Conservation (phyloP, 2,113 vertebrate genomes). For the Myiozetetes cayanensis region DNA sequence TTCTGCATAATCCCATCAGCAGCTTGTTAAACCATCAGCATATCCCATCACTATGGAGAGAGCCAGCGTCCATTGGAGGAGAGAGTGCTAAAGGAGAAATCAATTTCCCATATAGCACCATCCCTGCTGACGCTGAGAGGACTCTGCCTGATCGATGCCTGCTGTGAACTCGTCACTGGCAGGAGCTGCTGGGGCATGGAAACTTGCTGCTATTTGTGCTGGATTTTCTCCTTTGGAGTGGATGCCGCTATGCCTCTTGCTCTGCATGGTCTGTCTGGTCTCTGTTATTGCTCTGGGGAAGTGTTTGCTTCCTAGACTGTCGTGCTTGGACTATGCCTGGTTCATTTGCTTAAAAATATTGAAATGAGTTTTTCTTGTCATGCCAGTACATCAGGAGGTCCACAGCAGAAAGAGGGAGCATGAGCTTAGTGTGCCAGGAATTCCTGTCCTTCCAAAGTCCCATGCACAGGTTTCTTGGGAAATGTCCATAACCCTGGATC, state of each 20-base stretch:
- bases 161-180: background rate
- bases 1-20: background rate
- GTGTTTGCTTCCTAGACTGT: background rate
- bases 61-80: background rate
- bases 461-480: background rate
- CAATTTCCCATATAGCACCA: background rate
- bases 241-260: background rate
- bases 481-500: background rate
- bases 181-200: background rate
- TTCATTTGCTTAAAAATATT: background rate
- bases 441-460: background rate
- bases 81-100: background rate
- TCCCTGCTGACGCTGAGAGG: background rate
- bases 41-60: background rate
- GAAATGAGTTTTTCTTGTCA: background rate
- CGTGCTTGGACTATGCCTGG: background rate
- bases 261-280: background rate
- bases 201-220: background rate
- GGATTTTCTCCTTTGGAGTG: background rate
- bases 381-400: background rate
- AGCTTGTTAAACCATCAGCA: background rate
- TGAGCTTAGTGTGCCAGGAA: background rate
- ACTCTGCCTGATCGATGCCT: background rate
- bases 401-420: background rate
- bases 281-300: background rate